These are phyloP conservation scores for Hydractinia echinata DNA, from an alignment of 30 jellyfish, hydroid and myxozoan genomes.

Conservation along the genomic window DNA sequence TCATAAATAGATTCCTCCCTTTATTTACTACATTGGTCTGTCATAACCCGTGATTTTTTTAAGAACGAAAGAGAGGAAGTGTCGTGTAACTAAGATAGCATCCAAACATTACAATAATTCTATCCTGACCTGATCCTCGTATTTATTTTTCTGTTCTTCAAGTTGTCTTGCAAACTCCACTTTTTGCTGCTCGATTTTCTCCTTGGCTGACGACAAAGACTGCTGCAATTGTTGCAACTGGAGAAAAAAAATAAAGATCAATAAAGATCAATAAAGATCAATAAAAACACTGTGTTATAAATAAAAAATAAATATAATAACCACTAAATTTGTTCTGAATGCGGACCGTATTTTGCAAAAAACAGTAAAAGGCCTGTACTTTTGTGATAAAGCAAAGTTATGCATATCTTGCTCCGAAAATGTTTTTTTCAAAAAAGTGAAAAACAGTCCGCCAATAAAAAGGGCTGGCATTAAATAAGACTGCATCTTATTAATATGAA, in stretches of 20 bases:
- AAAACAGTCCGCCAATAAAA: too few species aligned
- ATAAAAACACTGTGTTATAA: neutral
- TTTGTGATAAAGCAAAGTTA: too few species aligned
- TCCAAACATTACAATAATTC: too few species aligned
- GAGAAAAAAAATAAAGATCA: neutral
- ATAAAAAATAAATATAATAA: too few species aligned
- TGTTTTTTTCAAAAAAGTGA: too few species aligned
- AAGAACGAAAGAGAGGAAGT: too few species aligned
- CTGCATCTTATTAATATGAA: too few species aligned
- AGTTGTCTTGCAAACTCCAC: neutral
- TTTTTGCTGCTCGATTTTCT: slow-evolving; percentile 20
- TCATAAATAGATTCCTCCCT: neutral
- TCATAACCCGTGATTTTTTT: neutral
- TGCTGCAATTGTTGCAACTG: slow-evolving; percentile 24
- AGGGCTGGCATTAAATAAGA: too few species aligned
- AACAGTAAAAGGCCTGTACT: neutral
- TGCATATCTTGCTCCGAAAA: too few species aligned
- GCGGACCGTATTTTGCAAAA: neutral
- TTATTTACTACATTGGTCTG: neutral
- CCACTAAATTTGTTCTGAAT: too few species aligned
- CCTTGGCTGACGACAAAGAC: slow-evolving; percentile 1
- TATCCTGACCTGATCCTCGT: slow-evolving; percentile 22
- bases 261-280: neutral
- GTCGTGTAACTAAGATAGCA: too few species aligned
- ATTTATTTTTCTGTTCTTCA: neutral